A percentile compares a stretch with the other conserved stretches of the same genome.
phyloP scores from a whole-genome alignment of 2,797 vertebrate genomes.

The Denticeps clupeoides region DNA sequence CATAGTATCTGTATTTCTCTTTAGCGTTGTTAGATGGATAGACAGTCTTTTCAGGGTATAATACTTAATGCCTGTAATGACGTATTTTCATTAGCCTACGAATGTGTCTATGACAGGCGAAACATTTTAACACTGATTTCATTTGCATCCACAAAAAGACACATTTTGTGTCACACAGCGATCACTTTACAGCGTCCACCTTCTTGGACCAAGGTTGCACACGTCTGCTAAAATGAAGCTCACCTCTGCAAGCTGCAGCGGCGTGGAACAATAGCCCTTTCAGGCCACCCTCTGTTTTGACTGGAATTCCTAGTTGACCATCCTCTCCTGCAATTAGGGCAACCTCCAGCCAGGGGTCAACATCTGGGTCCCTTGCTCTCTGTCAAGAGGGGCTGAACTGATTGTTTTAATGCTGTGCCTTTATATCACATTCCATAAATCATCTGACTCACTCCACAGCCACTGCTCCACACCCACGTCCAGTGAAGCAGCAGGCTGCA shows the following conservation, averaged over 20 bases:
- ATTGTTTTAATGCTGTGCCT: conserved; percentile 31
- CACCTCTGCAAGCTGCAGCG: conserved; percentile 3
- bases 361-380: conserved; percentile 29
- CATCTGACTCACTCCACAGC: conserved; percentile 2
- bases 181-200: too few relatives aligned
- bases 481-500: too few relatives aligned
- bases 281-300: conserved; percentile 26
- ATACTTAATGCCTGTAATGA: too few relatives aligned
- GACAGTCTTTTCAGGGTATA: too few relatives aligned
- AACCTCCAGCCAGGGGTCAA: conserved; percentile 28
- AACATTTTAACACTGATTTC: too few relatives aligned
- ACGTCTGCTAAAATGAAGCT: background rate
- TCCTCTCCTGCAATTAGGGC: conserved; percentile 28
- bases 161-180: too few relatives aligned
- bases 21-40: too few relatives aligned
- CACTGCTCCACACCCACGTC: too few relatives aligned
- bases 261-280: conserved; percentile 30
- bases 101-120: too few relatives aligned
- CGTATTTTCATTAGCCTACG: too few relatives aligned
- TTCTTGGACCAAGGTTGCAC: background rate
- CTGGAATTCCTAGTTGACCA: conserved; percentile 30
- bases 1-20: too few relatives aligned
- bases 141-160: too few relatives aligned
- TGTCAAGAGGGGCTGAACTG: conserved; percentile 23
- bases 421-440: conserved; percentile 29